These are phyloP conservation scores for Alligator mississippiensis DNA, from an alignment of 2,113 vertebrate species.

Conservation along the genomic window DNA sequence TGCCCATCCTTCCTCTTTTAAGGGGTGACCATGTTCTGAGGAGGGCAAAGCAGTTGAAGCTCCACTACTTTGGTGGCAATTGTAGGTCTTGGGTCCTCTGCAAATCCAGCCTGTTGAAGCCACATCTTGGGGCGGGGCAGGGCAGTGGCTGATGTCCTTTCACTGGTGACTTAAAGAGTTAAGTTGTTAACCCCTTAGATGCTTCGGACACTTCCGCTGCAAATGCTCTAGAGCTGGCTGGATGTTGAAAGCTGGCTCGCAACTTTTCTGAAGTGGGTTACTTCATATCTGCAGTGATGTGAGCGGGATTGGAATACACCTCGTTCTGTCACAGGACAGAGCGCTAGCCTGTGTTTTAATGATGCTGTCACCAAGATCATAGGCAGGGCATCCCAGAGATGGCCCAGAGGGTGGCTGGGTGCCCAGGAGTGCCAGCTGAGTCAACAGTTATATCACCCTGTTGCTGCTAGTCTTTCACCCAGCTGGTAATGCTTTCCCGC, in stretches of 20 bases:
- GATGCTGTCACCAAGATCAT: background rate
- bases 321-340: background rate
- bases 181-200: background rate
- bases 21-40: background rate
- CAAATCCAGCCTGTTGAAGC: background rate
- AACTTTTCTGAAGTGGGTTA: background rate
- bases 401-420: background rate
- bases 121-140: background rate
- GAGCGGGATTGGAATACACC: background rate
- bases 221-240: background rate
- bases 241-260: background rate
- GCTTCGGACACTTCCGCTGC: background rate
- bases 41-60: background rate
- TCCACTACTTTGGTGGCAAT: background rate
- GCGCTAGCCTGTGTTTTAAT: background rate
- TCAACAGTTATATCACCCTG: background rate
- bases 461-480: no score
- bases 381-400: background rate
- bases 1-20: background rate
- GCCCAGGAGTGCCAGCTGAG: background rate
- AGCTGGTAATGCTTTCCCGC: background rate
- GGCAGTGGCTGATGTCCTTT: background rate
- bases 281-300: background rate
- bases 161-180: background rate
- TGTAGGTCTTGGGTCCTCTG: background rate